These are phyloP conservation scores for Anser brachyrhynchus DNA, from an alignment of 2,113 vertebrate genomes.

Conservation along the genomic window DNA sequence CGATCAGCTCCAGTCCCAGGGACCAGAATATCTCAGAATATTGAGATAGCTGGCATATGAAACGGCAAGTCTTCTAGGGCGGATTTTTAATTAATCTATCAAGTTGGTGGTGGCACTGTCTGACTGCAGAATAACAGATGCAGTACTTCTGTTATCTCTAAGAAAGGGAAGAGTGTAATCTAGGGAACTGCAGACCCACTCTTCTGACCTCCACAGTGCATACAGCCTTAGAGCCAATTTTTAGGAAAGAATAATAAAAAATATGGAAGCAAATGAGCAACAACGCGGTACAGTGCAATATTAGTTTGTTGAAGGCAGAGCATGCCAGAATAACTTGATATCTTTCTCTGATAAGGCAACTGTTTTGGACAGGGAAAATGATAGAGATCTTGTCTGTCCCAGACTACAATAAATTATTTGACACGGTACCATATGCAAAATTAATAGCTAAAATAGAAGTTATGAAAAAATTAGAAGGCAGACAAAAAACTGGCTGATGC, in stretches of 20 bases:
- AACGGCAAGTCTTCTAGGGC: slow-evolving; percentile 33
- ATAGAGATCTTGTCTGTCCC: background rate
- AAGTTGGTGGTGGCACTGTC: slow-evolving; percentile 63
- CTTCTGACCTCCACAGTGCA: background rate
- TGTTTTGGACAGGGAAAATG: background rate
- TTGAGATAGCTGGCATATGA: slow-evolving; percentile 26
- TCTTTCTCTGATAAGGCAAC: slow-evolving; percentile 18
- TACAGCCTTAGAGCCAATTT: background rate
- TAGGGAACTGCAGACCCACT: slow-evolving; percentile 33
- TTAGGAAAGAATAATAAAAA: background rate
- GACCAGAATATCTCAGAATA: slow-evolving; percentile 59
- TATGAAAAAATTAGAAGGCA: background rate
- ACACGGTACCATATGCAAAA: background rate
- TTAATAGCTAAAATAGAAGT: slow-evolving; percentile 1
- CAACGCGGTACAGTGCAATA: background rate
- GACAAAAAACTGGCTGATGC: background rate
- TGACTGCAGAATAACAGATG: slow-evolving; percentile 56
- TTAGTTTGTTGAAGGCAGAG: background rate
- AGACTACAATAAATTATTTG: background rate
- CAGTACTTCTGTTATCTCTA: slow-evolving; percentile 9
- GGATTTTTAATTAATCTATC: slow-evolving; percentile 68
- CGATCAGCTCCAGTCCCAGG: slow-evolving; percentile 25
- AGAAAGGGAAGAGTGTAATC: slow-evolving; percentile 44
- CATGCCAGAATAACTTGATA: background rate
- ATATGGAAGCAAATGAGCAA: background rate